Percentiles rank a stretch among this genome's conserved stretches.
These are phyloP conservation scores for Hephaestus fuliginosus DNA, from an alignment of 2,797 vertebrate species.

Conservation along the genomic window DNA sequence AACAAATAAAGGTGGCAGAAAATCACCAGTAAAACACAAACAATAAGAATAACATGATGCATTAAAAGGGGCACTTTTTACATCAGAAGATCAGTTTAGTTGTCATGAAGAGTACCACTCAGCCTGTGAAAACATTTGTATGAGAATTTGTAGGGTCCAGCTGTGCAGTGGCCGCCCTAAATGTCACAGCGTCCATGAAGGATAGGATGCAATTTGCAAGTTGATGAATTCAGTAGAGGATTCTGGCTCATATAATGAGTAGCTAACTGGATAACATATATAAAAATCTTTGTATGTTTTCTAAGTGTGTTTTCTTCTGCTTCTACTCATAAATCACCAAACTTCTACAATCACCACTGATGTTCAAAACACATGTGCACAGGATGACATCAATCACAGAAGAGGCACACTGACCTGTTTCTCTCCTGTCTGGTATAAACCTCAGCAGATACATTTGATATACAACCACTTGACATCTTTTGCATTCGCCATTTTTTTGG, in stretches of 20 bases:
- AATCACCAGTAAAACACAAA: neutral
- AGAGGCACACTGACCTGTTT: neutral
- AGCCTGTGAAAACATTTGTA: neutral
- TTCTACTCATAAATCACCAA: neutral
- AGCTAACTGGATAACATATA: neutral
- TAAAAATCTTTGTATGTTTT: neutral
- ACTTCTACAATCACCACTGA: neutral
- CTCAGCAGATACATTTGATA: neutral
- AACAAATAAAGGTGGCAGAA: too few species aligned
- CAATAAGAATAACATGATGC: neutral
- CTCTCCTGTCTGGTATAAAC: neutral
- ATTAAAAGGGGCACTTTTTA: neutral
- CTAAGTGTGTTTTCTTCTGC: neutral
- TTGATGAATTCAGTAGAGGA: neutral
- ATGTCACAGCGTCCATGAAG: neutral
- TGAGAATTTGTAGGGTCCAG: neutral
- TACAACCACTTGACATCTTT: neutral
- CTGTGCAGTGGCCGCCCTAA: neutral
- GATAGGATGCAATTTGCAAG: neutral
- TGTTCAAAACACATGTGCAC: neutral
- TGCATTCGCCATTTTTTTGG: neutral
- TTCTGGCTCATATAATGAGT: neutral
- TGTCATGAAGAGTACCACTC: neutral
- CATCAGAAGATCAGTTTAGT: neutral
- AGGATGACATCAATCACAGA: conserved; percentile 1